phyloP scores from a whole-genome alignment of 2,888 invertebrate species.

The Hemaris fuciformis region DNA sequence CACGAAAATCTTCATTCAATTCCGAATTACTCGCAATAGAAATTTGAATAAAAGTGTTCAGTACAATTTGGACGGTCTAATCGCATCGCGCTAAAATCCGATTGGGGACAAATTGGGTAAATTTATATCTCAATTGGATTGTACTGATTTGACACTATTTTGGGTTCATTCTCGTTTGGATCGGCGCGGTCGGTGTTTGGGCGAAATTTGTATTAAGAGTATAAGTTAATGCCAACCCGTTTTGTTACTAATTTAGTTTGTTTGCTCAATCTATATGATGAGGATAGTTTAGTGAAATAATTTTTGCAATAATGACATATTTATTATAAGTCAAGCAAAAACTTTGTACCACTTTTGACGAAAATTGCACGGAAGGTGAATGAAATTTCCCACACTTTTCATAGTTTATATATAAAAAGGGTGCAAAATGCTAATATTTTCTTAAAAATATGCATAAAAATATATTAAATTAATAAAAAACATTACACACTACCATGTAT shows the following conservation, averaged over 20 bases:
- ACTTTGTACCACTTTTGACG: no score
- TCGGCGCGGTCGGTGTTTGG: background rate
- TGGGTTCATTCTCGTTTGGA: conserved; percentile 22
- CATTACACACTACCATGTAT: background rate
- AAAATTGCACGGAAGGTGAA: no score
- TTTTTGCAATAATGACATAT: no score
- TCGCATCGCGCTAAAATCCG: conserved; percentile 42
- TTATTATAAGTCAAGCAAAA: no score
- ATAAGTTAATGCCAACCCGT: background rate
- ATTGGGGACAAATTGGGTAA: conserved; percentile 31
- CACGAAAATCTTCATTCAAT: conserved; percentile 45
- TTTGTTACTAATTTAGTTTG: background rate
- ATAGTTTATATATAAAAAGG: no score
- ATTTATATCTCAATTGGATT: conserved; percentile 34
- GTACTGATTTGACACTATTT: conserved; percentile 32
- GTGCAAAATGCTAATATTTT: no score
- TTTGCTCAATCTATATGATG: background rate
- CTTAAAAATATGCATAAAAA: no score
- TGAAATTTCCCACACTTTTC: no score
- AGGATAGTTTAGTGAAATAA: background rate
- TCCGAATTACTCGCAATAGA: conserved; percentile 47
- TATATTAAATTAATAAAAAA: background rate
- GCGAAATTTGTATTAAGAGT: background rate
- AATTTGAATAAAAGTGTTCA: conserved; percentile 42
- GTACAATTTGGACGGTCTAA: conserved; percentile 44